Percentiles rank a stretch among this genome's conserved stretches.
Evolutionary conservation across 2,888 invertebrate species (phyloP).

Genomic region (Hypercompe scribonia): DNA sequence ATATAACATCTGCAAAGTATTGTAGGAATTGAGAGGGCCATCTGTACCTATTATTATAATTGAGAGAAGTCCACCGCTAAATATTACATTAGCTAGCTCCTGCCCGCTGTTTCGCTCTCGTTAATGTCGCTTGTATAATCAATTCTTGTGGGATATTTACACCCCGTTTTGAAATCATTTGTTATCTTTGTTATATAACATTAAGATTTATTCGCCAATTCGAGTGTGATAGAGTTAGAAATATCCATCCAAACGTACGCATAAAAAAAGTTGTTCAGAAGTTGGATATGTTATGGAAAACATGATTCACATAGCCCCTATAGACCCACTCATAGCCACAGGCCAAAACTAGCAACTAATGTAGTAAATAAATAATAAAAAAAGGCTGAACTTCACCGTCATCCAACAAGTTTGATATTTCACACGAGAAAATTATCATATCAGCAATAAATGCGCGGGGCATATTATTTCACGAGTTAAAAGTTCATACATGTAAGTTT

Average conservation of each 20-base stretch:
- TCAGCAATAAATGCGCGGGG: background rate
- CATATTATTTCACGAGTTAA: slow-evolving; percentile 52
- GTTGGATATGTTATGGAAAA: background rate
- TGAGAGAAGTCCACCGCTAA: background rate
- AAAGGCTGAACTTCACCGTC: background rate
- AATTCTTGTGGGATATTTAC: too few relatives aligned
- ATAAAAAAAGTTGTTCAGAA: too few relatives aligned
- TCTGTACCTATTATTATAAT: background rate
- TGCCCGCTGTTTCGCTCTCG: background rate
- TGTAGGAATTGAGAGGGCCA: slow-evolving; percentile 4
- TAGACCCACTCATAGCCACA: background rate
- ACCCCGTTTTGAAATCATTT: too few relatives aligned
- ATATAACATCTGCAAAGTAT: slow-evolving; percentile 8
- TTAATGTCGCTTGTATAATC: background rate
- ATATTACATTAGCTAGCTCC: background rate
- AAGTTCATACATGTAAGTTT: slow-evolving; percentile 60
- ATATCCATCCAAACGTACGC: background rate
- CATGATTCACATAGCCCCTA: background rate
- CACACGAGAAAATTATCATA: slow-evolving; percentile 4
- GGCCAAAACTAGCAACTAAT: background rate
- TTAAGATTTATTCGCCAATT: too few relatives aligned
- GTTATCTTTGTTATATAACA: too few relatives aligned
- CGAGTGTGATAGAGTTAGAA: background rate
- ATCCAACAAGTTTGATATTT: background rate
- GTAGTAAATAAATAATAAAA: background rate